Conservation (phyloP, 2,888 invertebrate species). For the Sesia apiformis region DNA sequence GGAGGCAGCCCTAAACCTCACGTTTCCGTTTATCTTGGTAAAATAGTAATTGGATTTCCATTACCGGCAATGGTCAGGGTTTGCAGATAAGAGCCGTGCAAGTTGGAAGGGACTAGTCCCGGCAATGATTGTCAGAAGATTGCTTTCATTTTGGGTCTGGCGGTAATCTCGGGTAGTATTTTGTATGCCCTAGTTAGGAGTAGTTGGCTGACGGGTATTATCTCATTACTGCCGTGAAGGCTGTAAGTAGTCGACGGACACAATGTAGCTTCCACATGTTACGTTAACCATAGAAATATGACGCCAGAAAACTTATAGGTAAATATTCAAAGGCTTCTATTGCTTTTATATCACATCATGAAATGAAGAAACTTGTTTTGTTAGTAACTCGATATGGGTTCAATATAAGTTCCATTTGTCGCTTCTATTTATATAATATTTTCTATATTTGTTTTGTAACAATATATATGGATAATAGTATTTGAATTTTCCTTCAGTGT, state of each 20-base stretch:
- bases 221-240: slow-evolving; percentile 31
- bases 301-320: too few species aligned
- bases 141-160: slow-evolving; percentile 37
- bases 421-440: too few species aligned
- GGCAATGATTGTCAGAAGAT: slow-evolving; percentile 43
- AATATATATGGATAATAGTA: too few species aligned
- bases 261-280: slow-evolving; percentile 14
- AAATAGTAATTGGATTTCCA: slow-evolving; percentile 62
- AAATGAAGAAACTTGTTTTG: too few species aligned
- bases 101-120: slow-evolving; percentile 29
- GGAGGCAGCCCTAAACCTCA: slow-evolving; percentile 22
- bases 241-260: slow-evolving; percentile 11
- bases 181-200: slow-evolving; percentile 19
- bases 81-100: slow-evolving; percentile 43
- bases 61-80: slow-evolving; percentile 50
- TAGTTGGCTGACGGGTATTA: slow-evolving; percentile 29
- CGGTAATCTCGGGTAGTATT: slow-evolving; percentile 35
- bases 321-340: too few species aligned
- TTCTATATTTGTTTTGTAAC: too few species aligned
- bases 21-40: slow-evolving; percentile 47
- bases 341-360: too few species aligned
- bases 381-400: too few species aligned
- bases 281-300: not conserved
- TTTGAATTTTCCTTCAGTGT: too few species aligned
- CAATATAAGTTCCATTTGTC: too few species aligned